Evolutionary conservation across 2,888 invertebrate species (phyloP).

Genomic region (Pomacea canaliculata): DNA sequence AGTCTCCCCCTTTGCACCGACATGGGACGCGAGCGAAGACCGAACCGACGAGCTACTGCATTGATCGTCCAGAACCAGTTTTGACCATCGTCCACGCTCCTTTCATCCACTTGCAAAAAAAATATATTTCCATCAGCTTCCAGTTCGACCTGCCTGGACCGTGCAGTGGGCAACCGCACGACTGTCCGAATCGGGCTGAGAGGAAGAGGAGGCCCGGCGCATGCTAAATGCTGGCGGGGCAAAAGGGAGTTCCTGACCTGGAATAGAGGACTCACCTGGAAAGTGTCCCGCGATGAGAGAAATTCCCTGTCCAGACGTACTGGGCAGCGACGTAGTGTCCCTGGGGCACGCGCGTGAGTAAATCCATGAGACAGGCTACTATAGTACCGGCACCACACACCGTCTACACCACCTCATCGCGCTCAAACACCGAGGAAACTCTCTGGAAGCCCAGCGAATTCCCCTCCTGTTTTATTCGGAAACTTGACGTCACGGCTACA

Average conservation of each 20-base stretch:
- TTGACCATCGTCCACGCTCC: no score
- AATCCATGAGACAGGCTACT: neutral
- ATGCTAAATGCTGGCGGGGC: neutral
- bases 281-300: neutral
- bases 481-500: slow-evolving; percentile 31
- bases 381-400: no score
- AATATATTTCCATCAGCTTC: no score
- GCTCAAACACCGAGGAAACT: slow-evolving; percentile 5
- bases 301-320: neutral
- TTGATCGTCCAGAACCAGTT: no score
- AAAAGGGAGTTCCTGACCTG: slow-evolving; percentile 1
- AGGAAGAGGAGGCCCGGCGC: neutral
- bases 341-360: no score
- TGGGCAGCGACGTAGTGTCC: no score
- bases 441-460: slow-evolving; percentile 19
- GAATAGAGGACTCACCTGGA: slow-evolving; percentile 1
- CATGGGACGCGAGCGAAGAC: neutral
- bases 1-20: neutral
- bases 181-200: neutral
- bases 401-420: neutral
- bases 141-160: no score
- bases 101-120: no score
- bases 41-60: neutral
- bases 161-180: neutral
- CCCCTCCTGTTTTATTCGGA: slow-evolving; percentile 27